Evolutionary conservation across 92 coral and sea anemone species (phyloP).

Genomic region (Nematostella vectensis): DNA sequence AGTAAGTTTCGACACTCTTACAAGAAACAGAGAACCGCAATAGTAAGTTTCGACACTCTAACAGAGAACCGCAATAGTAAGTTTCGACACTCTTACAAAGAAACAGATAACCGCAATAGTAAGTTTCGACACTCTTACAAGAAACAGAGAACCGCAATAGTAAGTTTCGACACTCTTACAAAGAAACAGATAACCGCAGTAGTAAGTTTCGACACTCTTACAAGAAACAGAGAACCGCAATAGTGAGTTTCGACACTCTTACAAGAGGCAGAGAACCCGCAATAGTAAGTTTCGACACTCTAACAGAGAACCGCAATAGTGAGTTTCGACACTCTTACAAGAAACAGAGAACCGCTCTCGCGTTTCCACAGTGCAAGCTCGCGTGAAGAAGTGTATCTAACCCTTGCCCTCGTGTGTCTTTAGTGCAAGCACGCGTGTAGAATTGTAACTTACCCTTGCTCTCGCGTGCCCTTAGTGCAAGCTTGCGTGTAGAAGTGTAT

Average conservation of each 20-base stretch:
- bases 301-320: too few relatives aligned
- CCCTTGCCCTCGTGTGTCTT: too few relatives aligned
- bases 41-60: too few relatives aligned
- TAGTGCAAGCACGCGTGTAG: too few relatives aligned
- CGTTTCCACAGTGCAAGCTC: conserved; percentile 61
- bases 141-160: background rate
- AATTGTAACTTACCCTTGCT: too few relatives aligned
- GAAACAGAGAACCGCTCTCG: conserved; percentile 60
- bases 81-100: conserved; percentile 46
- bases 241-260: conserved; percentile 28
- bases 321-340: conserved; percentile 41
- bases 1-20: conserved; percentile 27
- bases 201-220: conserved; percentile 42
- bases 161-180: too few relatives aligned
- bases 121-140: conserved; percentile 4
- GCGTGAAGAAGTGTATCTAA: too few relatives aligned
- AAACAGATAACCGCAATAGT: conserved; percentile 69
- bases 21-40: background rate
- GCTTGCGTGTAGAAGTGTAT: conserved; percentile 60
- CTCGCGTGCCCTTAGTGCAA: conserved; percentile 66
- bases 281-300: too few relatives aligned
- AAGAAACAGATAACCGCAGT: too few relatives aligned
- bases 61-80: too few relatives aligned
- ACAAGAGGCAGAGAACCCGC: background rate
- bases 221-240: conserved; percentile 66